Conservation (phyloP, 2,113 vertebrate genomes). For the Antigone vipio region DNA sequence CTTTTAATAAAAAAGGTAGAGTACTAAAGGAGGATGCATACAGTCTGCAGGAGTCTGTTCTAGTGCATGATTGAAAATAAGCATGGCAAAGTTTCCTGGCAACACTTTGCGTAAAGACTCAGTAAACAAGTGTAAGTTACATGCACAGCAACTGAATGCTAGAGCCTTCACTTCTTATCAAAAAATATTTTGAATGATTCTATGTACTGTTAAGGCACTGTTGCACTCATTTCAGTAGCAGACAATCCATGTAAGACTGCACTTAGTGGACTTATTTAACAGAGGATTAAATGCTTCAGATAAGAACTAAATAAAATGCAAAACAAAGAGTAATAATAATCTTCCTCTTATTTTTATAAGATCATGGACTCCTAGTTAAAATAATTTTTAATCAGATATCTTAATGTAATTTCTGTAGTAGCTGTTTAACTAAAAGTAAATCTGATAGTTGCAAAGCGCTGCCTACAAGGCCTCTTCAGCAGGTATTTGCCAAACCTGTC, state of each 20-base stretch:
- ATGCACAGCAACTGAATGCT: not conserved
- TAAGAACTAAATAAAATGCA: not conserved
- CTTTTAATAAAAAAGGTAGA: not conserved
- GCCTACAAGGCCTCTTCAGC: not conserved
- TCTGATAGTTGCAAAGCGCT: not conserved
- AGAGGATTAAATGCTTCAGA: not conserved
- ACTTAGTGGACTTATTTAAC: not conserved
- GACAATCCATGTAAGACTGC: not conserved
- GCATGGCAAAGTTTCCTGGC: constrained; percentile 5
- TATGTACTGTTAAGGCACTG: not conserved
- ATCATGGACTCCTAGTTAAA: not conserved
- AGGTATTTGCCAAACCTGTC: not conserved
- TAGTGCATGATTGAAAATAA: not conserved
- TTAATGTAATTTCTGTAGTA: not conserved
- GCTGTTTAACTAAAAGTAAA: not conserved
- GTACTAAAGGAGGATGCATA: not conserved
- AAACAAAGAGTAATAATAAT: not conserved
- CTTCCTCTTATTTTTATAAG: not conserved
- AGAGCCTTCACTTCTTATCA: not conserved
- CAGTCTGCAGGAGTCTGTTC: not conserved
- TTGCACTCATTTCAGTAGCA: not conserved
- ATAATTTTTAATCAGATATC: not conserved
- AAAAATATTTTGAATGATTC: not conserved
- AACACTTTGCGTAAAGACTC: not conserved
- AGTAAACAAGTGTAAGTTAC: constrained; percentile 28